Base-by-base conservation (phyloP, 2,113 vertebrate species). In the Tinamus guttatus region DNA sequence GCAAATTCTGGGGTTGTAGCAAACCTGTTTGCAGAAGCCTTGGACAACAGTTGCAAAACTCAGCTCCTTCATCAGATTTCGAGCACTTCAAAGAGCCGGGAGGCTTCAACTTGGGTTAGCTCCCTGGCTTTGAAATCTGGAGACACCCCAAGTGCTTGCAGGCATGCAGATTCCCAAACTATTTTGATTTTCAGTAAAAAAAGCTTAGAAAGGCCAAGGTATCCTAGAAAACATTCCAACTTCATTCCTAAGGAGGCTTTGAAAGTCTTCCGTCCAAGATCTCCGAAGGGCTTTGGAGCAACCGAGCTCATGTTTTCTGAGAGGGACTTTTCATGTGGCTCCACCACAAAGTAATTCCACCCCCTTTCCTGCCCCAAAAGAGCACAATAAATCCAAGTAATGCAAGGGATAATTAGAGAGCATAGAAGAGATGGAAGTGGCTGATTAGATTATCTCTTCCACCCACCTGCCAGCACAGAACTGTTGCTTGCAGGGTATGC, bases 241-340 rank as follows among this genome's bases (percentile, higher is more conserved):
- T 30, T 94, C 74, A 19, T 36, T 65, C 34, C 4, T 13, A 92
- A 85, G 7, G n/a, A 84, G 30, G 38, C 58, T 89, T 81, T 85
- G 81, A 89, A 94, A 95, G 21, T 7, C 16, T 84, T 60, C 83
- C 45, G 70, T 45, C 8, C 11, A 84, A 84, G 51, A 64, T 34
- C 24, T 63, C 76, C 81, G 68, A 93, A 78, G 90, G 38, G 28
- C 32, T 81, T 87, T 62, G 59, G 30, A 51, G 13, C n/a, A 62
- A 69, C 16, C 0, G 0, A 4, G 17, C n/a, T 14, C 12, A 22
- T 1, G 0, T 68, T 70, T 94, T 90, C 65, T 0, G 3, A 69
- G 62, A 40, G 54, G 68, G 80, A 58, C 21, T 79, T 95, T 92
- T 96, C 94, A 62, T 2, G 6, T 1, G 0, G 36, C 70, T 65